Evolutionary conservation across 2,113 vertebrate species (phyloP).

Genomic region (Mirounga angustirostris): DNA sequence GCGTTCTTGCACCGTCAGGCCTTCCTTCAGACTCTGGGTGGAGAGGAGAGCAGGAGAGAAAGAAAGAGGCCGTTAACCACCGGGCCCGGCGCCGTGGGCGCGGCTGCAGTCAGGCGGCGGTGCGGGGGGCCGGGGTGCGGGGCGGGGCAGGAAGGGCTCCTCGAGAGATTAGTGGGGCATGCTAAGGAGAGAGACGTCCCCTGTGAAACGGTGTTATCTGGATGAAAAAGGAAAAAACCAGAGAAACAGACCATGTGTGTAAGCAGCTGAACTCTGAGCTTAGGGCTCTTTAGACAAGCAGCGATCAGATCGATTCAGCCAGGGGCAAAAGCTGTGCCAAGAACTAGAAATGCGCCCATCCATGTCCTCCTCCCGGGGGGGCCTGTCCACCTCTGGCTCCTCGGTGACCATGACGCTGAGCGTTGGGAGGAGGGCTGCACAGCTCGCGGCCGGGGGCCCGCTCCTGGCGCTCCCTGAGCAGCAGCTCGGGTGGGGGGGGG

Average conservation of each 20-base stretch:
- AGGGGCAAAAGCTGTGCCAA: neutral
- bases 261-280: slow-evolving; percentile 47
- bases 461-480: too few species aligned
- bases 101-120: slow-evolving; percentile 28
- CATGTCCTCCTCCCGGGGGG: neutral
- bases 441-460: fast-evolving
- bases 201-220: slow-evolving; percentile 73
- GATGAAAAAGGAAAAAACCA: slow-evolving; percentile 65
- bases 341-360: neutral
- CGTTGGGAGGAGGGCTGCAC: neutral
- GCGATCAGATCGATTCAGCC: neutral
- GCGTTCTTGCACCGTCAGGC: slow-evolving; percentile 97
- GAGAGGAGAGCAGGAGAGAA: slow-evolving; percentile 6
- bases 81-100: neutral
- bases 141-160: neutral
- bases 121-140: neutral
- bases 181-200: slow-evolving; percentile 81
- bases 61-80: neutral
- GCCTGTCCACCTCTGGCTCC: neutral
- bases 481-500: too few species aligned
- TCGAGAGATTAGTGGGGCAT: slow-evolving; percentile 87
- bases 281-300: slow-evolving; percentile 15
- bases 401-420: neutral
- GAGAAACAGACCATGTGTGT: slow-evolving; percentile 69
- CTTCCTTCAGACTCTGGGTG: slow-evolving; percentile 95